Evolutionary conservation across 2,888 invertebrate genomes (phyloP), one percentile per base, ranked within the genome.

Genomic region (Drosophila cracens): DNA sequence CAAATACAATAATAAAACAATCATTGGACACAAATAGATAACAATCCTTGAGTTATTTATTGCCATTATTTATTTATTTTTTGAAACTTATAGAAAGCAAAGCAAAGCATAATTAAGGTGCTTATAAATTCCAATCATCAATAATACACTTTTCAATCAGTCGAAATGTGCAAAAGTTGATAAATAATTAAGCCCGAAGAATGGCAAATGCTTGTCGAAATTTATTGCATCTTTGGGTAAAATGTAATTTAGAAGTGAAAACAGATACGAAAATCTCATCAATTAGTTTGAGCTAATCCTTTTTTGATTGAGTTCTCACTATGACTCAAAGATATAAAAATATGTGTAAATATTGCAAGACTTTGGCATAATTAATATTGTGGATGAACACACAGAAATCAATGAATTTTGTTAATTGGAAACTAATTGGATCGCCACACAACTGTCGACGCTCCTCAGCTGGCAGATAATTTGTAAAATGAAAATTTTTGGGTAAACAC

Each of bases 401-500:
- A 40, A 58, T 51, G 33, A 43, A 36, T 36, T 53, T 66, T 65
- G 62, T 59, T 73, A 73, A 76, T 70, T 79, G 68, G 63, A 60
- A 66, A 40, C 80, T 72, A 68, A 76, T 80, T 80, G 65, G 34
- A 43, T 63, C 38, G 40, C 4, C 46, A 25, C 36, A 27, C 40
- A n/a, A 29, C 4, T 8, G 38, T 56, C 38, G 27, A 4, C 27
- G 29, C 13, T 27, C n/a, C 8, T 13, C 27, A 27, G 13, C 27
- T 21, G 4, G 29, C 21, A 25, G 51, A 65, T 61, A 71, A 68
- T 80, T 80, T 80, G n/a, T 2, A 38, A 76, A 82, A 67, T 70
- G 36, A 69, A 16, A 65, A 64, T 67, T 81, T 81, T 76, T 65
- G 72, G 62, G 70, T 70, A 74, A 79, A 78, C 82, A 74, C 76